Base-by-base conservation (phyloP, 2,113 vertebrate species). In the Mixornis gularis region DNA sequence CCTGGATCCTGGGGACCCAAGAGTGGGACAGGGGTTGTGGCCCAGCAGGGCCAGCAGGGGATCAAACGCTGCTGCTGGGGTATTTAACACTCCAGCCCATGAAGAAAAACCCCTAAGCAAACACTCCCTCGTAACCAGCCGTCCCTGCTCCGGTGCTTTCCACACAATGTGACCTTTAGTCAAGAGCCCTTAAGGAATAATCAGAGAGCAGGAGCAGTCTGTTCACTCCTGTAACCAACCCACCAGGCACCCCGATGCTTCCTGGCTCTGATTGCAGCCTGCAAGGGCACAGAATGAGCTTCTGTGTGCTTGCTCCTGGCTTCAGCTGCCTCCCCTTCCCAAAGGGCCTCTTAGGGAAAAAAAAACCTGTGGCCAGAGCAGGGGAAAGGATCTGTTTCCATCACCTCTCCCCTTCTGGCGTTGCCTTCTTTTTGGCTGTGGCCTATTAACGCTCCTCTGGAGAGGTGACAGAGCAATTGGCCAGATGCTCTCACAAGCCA, bases 91-190 rank as follows among this genome's bases (percentile, higher is more conserved):
- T 66, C 12, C 92, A 85, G 66, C 14, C 9, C 55, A 14, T 3
- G 13, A 25, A 25, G 51, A 85, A 49, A 79, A 30, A 10, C 32
- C 89, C 80, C 34, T 14, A 1, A 91, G 90, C 89, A 92, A 65
- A 82, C 38, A 7, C 2, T 6, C 6, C 51, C 74, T 89, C 43
- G 16, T 77, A 82, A 63, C 59, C 81, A 83, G 44, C 71, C 79
- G 2, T 48, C 66, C 71, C 66, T 49, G 91, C 85, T 82, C 71
- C 1, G 4, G 38, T 79, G 81, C 78, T 72, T 85, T 93, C 92
- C 80, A 81, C 66, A 92, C 95, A 89, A 92, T 83, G 86, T 91
- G 94, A 93, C 91, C 95, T 93, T 94, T 87, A 95, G 87, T 82
- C 63, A 70, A 87, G 92, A 87, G 91, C 91, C 94, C 94, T 95